Percentiles rank a stretch among this genome's conserved stretches.
Evolutionary conservation across 2,888 invertebrate genomes (phyloP).

Genomic region (Thymelicus lineola): DNA sequence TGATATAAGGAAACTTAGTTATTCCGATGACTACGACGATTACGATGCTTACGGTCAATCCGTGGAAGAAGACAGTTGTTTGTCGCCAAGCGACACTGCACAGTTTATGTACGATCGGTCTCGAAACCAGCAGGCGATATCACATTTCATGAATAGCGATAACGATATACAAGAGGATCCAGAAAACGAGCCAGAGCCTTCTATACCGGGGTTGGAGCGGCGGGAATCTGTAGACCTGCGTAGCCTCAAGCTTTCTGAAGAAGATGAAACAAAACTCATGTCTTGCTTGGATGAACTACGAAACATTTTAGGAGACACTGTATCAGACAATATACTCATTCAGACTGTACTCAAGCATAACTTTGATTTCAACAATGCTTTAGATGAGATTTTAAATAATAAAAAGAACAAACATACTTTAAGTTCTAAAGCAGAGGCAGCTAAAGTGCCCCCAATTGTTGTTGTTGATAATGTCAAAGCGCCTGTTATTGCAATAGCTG

Average conservation of each 20-base stretch:
- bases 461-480: slow-evolving; percentile 62
- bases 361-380: slow-evolving; percentile 89
- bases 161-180: slow-evolving; percentile 90
- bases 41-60: slow-evolving; percentile 97
- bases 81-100: slow-evolving; percentile 94
- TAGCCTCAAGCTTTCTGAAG: slow-evolving; percentile 83
- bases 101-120: slow-evolving; percentile 95
- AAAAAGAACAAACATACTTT: slow-evolving; percentile 60
- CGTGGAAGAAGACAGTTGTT: slow-evolving; percentile 95
- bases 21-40: slow-evolving; percentile 96
- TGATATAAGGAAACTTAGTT: slow-evolving; percentile 93
- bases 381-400: slow-evolving; percentile 89
- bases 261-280: slow-evolving; percentile 90
- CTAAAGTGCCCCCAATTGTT: slow-evolving; percentile 51
- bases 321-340: slow-evolving; percentile 89
- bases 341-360: slow-evolving; percentile 89
- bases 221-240: slow-evolving; percentile 81
- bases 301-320: slow-evolving; percentile 91
- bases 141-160: slow-evolving; percentile 90
- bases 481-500: slow-evolving; percentile 55
- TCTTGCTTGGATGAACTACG: slow-evolving; percentile 94
- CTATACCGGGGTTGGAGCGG: slow-evolving; percentile 56
- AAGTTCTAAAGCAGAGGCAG: slow-evolving; percentile 51
- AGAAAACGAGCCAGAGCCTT: slow-evolving; percentile 73
- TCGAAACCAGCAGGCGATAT: slow-evolving; percentile 89